Conservation (phyloP, 2,888 invertebrate species). For the Ichneumoninae sp. region DNA sequence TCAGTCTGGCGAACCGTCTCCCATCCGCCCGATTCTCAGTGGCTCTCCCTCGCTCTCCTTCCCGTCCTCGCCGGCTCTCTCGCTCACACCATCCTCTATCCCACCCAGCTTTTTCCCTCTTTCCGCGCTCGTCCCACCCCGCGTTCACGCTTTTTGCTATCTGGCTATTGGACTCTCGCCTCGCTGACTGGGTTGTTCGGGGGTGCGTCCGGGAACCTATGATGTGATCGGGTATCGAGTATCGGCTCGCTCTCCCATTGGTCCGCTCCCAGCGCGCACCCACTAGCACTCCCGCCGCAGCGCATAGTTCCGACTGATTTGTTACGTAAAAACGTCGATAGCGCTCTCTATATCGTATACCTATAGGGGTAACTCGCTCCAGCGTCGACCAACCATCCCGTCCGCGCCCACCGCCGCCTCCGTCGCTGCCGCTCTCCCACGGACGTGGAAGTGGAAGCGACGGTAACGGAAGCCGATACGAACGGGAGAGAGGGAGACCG, state of each 20-base stretch:
- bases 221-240: slow-evolving; percentile 84
- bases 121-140: slow-evolving; percentile 66
- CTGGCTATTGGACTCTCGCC: slow-evolving; percentile 83
- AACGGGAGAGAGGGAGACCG: slow-evolving; percentile 64
- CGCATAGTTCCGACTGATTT: slow-evolving; percentile 84
- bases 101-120: slow-evolving; percentile 69
- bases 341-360: slow-evolving; percentile 76
- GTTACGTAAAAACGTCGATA: slow-evolving; percentile 85
- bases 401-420: slow-evolving; percentile 73
- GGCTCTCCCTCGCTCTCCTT: slow-evolving; percentile 54
- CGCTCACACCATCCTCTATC: slow-evolving; percentile 55
- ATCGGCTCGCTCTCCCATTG: slow-evolving; percentile 84
- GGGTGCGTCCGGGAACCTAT: slow-evolving; percentile 80
- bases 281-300: slow-evolving; percentile 52
- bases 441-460: slow-evolving; percentile 45
- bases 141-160: slow-evolving; percentile 81
- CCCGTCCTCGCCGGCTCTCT: slow-evolving; percentile 41
- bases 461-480: slow-evolving; percentile 60
- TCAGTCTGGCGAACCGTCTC: slow-evolving; percentile 49
- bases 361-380: slow-evolving; percentile 51
- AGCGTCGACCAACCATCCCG: slow-evolving; percentile 71
- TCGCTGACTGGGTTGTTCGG: slow-evolving; percentile 73
- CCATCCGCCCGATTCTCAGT: slow-evolving; percentile 45
- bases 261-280: slow-evolving; percentile 81
- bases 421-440: slow-evolving; percentile 61